Evolutionary conservation across 2,113 vertebrate genomes (phyloP).

Genomic region (Rutilus rutilus): DNA sequence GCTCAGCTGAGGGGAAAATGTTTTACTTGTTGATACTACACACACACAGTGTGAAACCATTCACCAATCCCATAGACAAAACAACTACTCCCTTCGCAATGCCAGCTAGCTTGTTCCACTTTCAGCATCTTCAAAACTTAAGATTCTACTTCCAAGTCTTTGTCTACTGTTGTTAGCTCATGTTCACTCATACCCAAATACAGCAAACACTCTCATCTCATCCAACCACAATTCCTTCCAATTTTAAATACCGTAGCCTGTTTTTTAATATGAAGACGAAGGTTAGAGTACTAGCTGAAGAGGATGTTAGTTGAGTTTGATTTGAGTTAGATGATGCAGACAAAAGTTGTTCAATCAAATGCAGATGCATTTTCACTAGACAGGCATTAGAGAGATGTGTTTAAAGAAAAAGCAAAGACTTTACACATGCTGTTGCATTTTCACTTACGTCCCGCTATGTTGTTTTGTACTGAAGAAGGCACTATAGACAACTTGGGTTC

Average conservation of each 20-base stretch:
- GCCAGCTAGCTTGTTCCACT: background rate
- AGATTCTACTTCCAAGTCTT: background rate
- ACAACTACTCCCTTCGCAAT: background rate
- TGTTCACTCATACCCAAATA: background rate
- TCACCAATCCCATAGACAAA: background rate
- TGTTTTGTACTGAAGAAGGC: constrained; percentile 78
- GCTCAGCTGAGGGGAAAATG: background rate
- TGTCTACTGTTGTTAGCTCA: background rate
- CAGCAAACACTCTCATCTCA: background rate
- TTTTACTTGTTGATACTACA: background rate
- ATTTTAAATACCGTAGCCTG: background rate
- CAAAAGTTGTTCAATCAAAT: background rate
- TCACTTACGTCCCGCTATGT: constrained; percentile 71
- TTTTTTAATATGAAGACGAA: background rate
- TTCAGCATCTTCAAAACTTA: background rate
- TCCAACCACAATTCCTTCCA: background rate
- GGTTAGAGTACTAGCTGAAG: background rate
- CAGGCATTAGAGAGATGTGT: background rate
- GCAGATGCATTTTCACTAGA: background rate
- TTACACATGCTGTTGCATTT: background rate
- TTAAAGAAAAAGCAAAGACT: background rate
- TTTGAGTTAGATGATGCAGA: background rate
- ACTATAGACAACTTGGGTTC: constrained; percentile 84
- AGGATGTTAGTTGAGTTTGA: background rate
- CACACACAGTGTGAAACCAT: background rate